Conservation (phyloP, 2,797 vertebrate genomes). For the Nyctibius grandis region DNA sequence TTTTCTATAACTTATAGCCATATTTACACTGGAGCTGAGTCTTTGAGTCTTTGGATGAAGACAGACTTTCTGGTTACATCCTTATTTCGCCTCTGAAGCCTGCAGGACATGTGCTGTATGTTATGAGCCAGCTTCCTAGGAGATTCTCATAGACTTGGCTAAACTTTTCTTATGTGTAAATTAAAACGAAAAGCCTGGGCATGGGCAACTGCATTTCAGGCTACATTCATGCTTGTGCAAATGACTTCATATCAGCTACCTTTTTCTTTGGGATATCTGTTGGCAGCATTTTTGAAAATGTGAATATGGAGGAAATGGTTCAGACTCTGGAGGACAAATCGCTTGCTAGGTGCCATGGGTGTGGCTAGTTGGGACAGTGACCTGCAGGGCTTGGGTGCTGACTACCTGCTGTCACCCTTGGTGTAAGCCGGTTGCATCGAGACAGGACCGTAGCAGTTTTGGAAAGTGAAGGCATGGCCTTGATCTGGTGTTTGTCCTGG, state of each 20-base stretch:
- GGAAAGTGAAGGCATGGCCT: background rate
- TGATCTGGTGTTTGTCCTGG: background rate
- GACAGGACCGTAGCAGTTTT: background rate
- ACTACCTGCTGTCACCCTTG: background rate
- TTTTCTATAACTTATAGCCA: fast-evolving
- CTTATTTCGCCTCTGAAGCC: background rate
- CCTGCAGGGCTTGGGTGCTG: background rate
- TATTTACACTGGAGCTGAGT: background rate
- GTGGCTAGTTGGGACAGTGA: background rate
- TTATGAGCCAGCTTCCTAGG: fast-evolving
- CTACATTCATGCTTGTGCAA: background rate
- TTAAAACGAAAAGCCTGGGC: background rate
- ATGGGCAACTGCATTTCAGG: background rate
- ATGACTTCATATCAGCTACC: fast-evolving
- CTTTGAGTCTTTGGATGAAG: background rate
- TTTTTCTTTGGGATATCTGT: background rate
- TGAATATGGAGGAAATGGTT: too few species aligned
- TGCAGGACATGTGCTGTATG: fast-evolving
- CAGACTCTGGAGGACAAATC: background rate
- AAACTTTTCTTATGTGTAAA: background rate
- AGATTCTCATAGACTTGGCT: background rate
- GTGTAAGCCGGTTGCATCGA: fast-evolving
- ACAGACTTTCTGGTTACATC: background rate
- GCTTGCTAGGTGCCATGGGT: background rate
- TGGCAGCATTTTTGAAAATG: background rate